phyloP scores from a whole-genome alignment of 2,113 vertebrate species.

The Puma concolor region DNA sequence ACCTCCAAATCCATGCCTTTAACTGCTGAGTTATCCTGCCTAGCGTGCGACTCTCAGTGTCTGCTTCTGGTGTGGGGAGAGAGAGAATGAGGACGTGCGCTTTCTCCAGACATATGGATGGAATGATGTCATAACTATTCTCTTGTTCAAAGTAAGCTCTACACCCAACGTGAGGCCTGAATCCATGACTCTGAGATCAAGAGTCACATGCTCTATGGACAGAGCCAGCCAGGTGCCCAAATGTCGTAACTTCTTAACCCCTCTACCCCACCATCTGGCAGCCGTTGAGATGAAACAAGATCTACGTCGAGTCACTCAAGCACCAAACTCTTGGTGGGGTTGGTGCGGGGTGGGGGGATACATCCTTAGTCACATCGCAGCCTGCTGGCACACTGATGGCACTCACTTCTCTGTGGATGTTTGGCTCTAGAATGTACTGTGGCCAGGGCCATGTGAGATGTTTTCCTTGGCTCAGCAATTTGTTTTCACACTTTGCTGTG shows the following conservation, averaged over 20 bases:
- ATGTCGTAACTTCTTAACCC: background rate
- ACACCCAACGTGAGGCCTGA: background rate
- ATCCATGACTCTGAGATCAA: background rate
- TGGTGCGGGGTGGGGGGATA: background rate
- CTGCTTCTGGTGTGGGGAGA: background rate
- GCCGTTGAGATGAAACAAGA: background rate
- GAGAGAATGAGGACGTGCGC: background rate
- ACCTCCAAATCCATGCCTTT: background rate
- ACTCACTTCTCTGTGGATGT: background rate
- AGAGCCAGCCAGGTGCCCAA: background rate
- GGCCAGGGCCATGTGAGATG: constrained; percentile 1
- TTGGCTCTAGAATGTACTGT: background rate
- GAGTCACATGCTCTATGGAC: background rate
- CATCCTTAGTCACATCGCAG: background rate
- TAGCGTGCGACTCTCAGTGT: background rate
- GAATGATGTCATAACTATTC: background rate
- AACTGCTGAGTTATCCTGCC: background rate
- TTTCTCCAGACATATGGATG: background rate
- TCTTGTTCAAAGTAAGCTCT: background rate
- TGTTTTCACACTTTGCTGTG: constrained; percentile 43
- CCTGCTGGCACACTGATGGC: background rate
- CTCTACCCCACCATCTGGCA: background rate
- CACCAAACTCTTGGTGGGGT: background rate
- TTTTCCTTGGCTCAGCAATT: constrained; percentile 54
- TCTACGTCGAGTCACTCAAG: background rate